Evolutionary conservation across 2,113 vertebrate species (phyloP).

Genomic region (Sterrhoptilus dennistouni): DNA sequence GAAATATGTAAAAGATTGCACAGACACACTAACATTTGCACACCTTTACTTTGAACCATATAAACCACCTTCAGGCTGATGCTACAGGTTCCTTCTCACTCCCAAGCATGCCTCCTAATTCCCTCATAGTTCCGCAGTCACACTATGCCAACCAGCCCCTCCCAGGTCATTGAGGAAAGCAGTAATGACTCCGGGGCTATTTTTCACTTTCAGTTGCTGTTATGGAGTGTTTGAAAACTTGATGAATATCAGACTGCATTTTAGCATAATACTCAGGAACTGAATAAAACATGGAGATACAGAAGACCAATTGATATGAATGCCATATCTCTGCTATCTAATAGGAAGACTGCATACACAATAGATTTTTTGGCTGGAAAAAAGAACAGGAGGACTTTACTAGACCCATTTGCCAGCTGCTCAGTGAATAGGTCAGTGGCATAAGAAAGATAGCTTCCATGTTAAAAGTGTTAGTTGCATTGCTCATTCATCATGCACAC

Average conservation of each 20-base stretch:
- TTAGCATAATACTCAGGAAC: slow-evolving; percentile 63
- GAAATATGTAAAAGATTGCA: neutral
- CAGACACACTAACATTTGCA: neutral
- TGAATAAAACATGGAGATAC: slow-evolving; percentile 71
- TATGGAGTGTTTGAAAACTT: slow-evolving; percentile 67
- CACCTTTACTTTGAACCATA: neutral
- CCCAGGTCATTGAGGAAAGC: slow-evolving; percentile 47
- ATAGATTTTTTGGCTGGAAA: slow-evolving; percentile 63
- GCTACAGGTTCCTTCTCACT: neutral
- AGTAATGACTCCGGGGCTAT: slow-evolving; percentile 22
- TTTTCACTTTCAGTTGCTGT: slow-evolving; percentile 50
- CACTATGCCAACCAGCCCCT: neutral
- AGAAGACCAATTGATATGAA: slow-evolving; percentile 59
- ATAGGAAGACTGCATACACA: slow-evolving; percentile 60
- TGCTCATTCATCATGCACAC: slow-evolving; percentile 18
- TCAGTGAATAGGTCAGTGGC: slow-evolving; percentile 64
- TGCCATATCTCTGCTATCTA: slow-evolving; percentile 64
- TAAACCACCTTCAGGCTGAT: neutral
- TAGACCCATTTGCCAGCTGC: slow-evolving; percentile 65
- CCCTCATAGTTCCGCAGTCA: neutral
- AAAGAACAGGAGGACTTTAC: slow-evolving; percentile 57
- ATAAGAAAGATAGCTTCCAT: slow-evolving; percentile 31
- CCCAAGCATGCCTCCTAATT: neutral
- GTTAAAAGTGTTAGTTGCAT: neutral
- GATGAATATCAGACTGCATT: slow-evolving; percentile 63